Percentiles rank a stretch among this genome's conserved stretches.
Conservation (phyloP, 2,797 vertebrate genomes). For the Alcedo quadribrachys region DNA sequence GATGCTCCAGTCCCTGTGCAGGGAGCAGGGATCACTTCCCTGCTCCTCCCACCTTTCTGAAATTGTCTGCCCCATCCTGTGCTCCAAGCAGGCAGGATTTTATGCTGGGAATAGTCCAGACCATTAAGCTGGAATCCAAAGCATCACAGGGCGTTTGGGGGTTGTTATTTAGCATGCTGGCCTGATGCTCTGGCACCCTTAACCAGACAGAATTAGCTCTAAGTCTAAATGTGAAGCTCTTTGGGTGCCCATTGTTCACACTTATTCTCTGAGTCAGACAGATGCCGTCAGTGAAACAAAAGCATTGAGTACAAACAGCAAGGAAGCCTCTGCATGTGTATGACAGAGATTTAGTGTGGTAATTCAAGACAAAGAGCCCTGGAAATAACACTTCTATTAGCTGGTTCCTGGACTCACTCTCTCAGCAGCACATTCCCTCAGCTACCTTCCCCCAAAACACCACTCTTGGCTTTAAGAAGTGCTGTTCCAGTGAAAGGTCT, state of each 20-base stretch:
- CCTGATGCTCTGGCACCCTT: conserved; percentile 10
- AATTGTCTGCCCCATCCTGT: neutral
- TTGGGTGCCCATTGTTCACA: conserved; percentile 11
- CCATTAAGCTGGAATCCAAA: neutral
- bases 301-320: conserved; percentile 41
- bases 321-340: conserved; percentile 14
- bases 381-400: conserved; percentile 6
- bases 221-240: neutral
- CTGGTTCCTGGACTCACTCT: neutral
- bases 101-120: neutral
- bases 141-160: neutral
- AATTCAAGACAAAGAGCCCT: conserved; percentile 33
- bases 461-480: neutral
- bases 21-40: neutral
- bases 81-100: neutral
- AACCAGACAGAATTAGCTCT: neutral
- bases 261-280: conserved; percentile 41
- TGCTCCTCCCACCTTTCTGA: neutral
- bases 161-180: neutral
- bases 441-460: neutral
- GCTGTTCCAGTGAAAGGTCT: neutral
- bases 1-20: neutral
- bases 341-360: neutral
- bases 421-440: neutral
- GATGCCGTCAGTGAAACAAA: conserved; percentile 36